Evolutionary conservation across 1,140 invertebrate species (phyloP).

Genomic region (Triops cancriformis): DNA sequence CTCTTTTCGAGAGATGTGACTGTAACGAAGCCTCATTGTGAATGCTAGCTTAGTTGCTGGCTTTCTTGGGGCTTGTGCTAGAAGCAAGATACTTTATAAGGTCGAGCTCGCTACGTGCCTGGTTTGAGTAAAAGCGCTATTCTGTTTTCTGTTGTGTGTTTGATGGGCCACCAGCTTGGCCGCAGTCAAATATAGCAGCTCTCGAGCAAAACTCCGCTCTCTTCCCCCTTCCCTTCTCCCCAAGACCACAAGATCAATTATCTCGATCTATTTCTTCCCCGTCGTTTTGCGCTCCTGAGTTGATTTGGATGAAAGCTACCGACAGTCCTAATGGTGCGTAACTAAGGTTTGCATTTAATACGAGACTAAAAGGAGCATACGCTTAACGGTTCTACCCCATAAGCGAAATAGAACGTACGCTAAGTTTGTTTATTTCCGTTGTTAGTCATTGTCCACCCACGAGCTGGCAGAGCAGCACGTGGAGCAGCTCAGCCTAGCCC

Average conservation of each 20-base stretch:
- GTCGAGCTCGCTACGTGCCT: constrained; percentile 1
- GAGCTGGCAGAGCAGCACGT: background rate
- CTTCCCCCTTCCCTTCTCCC: background rate
- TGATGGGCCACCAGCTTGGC: constrained; percentile 8
- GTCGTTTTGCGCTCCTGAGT: background rate
- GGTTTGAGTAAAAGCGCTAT: background rate
- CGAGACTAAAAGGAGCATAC: background rate
- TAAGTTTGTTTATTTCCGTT: background rate
- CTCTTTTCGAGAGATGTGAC: background rate
- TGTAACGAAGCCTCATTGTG: constrained; percentile 13
- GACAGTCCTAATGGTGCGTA: background rate
- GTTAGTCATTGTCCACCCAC: background rate
- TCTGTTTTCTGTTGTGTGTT: constrained; percentile 10
- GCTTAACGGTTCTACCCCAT: background rate
- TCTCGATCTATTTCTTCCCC: background rate
- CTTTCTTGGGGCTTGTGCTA: background rate
- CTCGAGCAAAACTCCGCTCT: background rate
- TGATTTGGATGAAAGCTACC: background rate
- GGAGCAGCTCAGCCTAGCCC: background rate
- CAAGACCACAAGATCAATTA: background rate
- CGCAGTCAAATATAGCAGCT: constrained; percentile 5
- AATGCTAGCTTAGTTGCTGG: constrained; percentile 3
- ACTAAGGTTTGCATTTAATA: background rate
- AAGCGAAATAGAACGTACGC: background rate
- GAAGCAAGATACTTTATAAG: background rate